Conservation (phyloP, 2,797 vertebrate species). For the Cetoscarus ocellatus region DNA sequence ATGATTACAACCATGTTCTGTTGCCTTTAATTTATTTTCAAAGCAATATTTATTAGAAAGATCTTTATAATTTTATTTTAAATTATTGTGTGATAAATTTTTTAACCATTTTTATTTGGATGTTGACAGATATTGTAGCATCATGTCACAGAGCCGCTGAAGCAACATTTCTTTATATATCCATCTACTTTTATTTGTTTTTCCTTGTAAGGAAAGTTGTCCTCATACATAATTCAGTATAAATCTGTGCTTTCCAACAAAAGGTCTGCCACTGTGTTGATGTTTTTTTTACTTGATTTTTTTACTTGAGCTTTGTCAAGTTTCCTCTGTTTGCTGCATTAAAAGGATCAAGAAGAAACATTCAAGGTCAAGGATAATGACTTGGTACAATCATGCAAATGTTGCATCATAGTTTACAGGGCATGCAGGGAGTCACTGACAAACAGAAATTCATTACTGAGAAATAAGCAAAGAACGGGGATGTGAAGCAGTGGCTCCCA, state of each 20-base stretch:
- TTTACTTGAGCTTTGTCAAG: too few species aligned
- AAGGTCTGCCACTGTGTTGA: constrained; percentile 26
- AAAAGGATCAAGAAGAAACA: neutral
- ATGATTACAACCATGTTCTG: constrained; percentile 48
- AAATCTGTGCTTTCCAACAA: constrained; percentile 65
- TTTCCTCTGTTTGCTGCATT: too few species aligned
- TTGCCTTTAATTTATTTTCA: constrained; percentile 61
- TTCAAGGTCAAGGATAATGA: neutral
- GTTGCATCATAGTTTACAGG: too few species aligned
- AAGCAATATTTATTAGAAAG: constrained; percentile 64
- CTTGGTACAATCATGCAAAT: neutral
- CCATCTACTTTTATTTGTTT: constrained; percentile 21
- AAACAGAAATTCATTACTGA: too few species aligned
- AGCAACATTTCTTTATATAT: constrained; percentile 24
- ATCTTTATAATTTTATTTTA: constrained; percentile 33
- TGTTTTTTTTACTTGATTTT: neutral
- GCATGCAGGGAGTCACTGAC: too few species aligned
- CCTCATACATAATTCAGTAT: constrained; percentile 16
- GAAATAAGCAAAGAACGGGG: too few species aligned
- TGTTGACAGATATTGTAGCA: constrained; percentile 40
- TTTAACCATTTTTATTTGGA: constrained; percentile 17
- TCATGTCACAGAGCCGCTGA: constrained; percentile 29
- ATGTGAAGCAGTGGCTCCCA: too few species aligned
- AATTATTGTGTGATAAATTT: constrained; percentile 25
- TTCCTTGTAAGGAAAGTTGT: constrained; percentile 19